Base-by-base conservation (phyloP, 2,888 invertebrate species). In the Agrilus biguttatus region DNA sequence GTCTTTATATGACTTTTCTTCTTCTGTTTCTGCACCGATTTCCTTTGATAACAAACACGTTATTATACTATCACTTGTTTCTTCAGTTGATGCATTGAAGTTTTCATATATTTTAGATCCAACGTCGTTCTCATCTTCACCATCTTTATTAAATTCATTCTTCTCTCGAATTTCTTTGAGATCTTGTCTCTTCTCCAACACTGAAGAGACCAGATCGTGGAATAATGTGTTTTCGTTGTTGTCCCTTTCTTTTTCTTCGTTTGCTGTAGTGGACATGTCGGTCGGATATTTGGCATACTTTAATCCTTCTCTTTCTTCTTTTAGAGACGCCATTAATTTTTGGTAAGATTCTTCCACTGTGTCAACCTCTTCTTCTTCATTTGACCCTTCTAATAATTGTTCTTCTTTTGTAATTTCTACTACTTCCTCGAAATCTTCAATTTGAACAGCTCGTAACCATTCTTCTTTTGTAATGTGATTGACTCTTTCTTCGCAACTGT, bases 381-480 rank as follows among this genome's bases (percentile, higher is more conserved):
- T 28, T 34, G 8, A 1, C 10, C 21, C 21, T n/a, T 33, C 17
- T 17, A 17, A 17, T n/a, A n/a, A n/a, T n/a, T n/a, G n/a, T n/a
- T 41, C 33, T 14, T 13, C 36, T 39, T 28, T n/a, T 7, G 8
- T 37, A 14, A n/a, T 32, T 8, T 35, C 12, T 14, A 33, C 8
- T 33, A 36, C 28, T 14, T 40, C 39, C 2, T 36, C 40, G 19
- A 33, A 10, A 33, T 35, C 36, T 32, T 7, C 21, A 14, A 19
- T 33, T 13, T 47, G 40, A 52, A 47, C 45, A 49, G 54, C 47
- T 57, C 55, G 10, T 45, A 45, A 41, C 42, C 33, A 14, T 39
- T 42, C 42, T 34, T 45, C 39, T 17, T 47, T 37, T 10, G 42
- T 34, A 19, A 44, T 47, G 34, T 44, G 49, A 8, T 49, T 45